Evolutionary conservation across 2,888 invertebrate species (phyloP), one percentile per base, ranked within the genome.

Genomic region (Orgyia antiqua): DNA sequence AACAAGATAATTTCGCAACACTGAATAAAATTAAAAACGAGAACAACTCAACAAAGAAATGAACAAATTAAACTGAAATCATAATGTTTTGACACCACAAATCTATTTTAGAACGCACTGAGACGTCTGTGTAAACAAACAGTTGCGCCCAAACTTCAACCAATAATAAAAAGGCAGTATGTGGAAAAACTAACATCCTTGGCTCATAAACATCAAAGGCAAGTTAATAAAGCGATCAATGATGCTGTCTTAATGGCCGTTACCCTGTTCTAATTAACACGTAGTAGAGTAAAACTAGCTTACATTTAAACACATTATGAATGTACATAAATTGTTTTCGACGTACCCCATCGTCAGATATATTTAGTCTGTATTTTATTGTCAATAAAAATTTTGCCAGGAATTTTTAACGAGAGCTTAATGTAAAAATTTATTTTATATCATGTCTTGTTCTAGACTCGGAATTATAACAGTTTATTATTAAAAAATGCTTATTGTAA

Each of bases 111-210:
- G 63, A 66, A 56, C 71, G 63, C 66, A 67, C 62, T 54, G 58
- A 65, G 65, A 64, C 67, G 78, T 64, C 69, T 78, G 77, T 79
- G 43, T 84, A 86, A 84, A 86, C 82, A 84, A 67, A 71, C 75
- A 64, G 66, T 67, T 60, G 70, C 71, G 78, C 78, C 84, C 84
- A 77, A 84, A 82, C 82, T 82, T 83, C 78, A 68, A 73, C 73
- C 83, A 83, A 84, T 82, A 75, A 83, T 83, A 84, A 86, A 84
- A 84, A 84, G 78, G 73, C 79, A 80, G 72, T 80, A 73, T 80
- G 82, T 80, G 83, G 84, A 83, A 84, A 84, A 84, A 86, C 84
- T 84, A 86, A 86, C 86, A 86, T 84, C 84, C 84, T 83, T 64
- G 61, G 56, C 49, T 66, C 58, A 67, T 82, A 76, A 79, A 84